A percentile compares a stretch with the other conserved stretches of the same genome.
Conservation (phyloP, 1,140 invertebrate species). For the Ectropis grisescens region DNA sequence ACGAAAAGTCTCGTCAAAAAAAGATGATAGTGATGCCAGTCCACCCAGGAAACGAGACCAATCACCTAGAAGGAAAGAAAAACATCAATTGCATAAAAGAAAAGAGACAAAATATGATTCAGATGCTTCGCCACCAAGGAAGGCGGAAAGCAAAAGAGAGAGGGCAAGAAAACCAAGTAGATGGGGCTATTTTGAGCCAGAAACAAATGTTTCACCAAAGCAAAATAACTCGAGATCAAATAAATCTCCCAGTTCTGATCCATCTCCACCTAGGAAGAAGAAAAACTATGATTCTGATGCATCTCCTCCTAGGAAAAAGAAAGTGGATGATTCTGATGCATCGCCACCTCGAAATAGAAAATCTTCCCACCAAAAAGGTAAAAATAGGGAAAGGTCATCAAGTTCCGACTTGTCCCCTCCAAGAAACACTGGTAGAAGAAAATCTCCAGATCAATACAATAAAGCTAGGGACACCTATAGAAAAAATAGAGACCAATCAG, state of each 20-base stretch:
- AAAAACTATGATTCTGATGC: conserved; percentile 6
- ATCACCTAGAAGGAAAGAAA: conserved; percentile 1
- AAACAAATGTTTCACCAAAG: no score
- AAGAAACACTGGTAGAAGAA: no score
- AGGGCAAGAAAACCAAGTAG: conserved; percentile 13
- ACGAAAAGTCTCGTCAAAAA: conserved; percentile 13
- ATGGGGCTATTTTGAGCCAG: conserved; percentile 17
- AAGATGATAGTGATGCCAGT: conserved; percentile 4
- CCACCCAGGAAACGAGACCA: conserved; percentile 6
- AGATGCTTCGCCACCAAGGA: conserved; percentile 14
- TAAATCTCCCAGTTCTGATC: no score
- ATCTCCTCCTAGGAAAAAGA: conserved; percentile 10
- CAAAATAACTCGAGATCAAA: conserved; percentile 9
- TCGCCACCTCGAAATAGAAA: conserved; percentile 6
- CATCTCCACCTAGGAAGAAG: no score
- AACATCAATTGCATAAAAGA: conserved; percentile 8
- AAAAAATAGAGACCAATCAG: no score
- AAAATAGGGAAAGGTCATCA: no score
- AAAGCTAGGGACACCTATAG: no score
- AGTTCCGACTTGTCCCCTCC: no score
- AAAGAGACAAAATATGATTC: conserved; percentile 13
- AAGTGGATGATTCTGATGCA: no score
- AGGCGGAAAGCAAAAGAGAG: conserved; percentile 17
- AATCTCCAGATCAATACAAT: no score
- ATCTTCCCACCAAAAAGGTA: no score